These are phyloP conservation scores for Pseudococcus longispinus DNA, from an alignment of 2,888 invertebrate genomes.

Conservation along the genomic window DNA sequence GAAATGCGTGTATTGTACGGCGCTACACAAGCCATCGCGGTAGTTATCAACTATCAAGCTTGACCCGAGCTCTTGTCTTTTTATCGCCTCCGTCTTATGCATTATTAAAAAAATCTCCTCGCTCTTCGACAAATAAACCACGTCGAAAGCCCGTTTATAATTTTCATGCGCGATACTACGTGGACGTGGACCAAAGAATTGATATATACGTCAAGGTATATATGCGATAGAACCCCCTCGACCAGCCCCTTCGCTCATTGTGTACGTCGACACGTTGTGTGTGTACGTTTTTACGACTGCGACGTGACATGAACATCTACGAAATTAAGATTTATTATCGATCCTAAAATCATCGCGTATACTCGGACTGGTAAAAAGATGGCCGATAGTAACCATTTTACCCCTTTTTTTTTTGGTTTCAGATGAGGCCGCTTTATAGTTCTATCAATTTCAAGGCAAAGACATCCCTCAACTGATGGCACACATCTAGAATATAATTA, in stretches of 20 bases:
- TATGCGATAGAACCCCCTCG: not conserved
- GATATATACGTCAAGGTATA: not conserved
- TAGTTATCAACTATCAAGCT: not conserved
- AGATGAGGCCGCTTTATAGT: not conserved
- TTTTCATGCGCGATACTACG: not conserved
- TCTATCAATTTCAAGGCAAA: not conserved
- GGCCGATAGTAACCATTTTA: not conserved
- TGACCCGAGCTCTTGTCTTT: not conserved
- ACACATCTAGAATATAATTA: too few species aligned
- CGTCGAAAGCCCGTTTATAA: constrained; percentile 26
- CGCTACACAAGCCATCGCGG: constrained; percentile 1
- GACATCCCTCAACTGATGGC: not conserved
- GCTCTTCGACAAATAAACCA: constrained; percentile 8
- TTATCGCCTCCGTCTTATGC: constrained; percentile 23
- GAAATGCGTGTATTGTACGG: not conserved
- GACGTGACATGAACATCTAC: constrained; percentile 49
- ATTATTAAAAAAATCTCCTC: constrained; percentile 19
- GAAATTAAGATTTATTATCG: constrained; percentile 49
- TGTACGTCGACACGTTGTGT: constrained; percentile 40
- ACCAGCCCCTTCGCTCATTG: not conserved
- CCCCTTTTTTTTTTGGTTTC: not conserved
- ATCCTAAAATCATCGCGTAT: constrained; percentile 11
- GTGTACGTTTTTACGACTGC: constrained; percentile 49
- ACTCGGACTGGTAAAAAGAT: not conserved
- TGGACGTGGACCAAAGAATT: not conserved